Conservation (phyloP, 2,888 invertebrate genomes). For the Dicyrtoma fusca region DNA sequence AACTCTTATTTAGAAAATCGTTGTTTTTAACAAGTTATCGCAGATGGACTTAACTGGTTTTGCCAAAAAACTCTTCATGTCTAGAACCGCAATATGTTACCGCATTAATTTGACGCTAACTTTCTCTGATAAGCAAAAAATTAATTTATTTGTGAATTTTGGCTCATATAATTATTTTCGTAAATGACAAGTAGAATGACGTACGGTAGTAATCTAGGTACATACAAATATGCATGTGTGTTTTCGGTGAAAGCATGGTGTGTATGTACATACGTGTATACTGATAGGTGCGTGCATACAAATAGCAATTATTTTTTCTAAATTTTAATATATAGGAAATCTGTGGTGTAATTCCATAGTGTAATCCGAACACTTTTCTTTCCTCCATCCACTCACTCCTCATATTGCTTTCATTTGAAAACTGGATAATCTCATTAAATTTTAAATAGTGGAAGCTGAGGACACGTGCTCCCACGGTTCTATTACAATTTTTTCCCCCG, state of each 20-base stretch:
- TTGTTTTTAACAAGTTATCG: too few relatives aligned
- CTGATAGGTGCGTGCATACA: neutral
- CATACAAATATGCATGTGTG: neutral
- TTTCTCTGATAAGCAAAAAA: too few relatives aligned
- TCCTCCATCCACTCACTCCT: neutral
- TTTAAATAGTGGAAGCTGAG: slow-evolving; percentile 12
- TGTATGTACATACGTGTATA: too few relatives aligned
- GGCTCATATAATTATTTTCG: too few relatives aligned
- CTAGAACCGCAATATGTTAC: neutral
- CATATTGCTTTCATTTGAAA: slow-evolving; percentile 18
- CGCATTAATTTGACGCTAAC: neutral
- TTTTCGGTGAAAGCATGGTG: neutral
- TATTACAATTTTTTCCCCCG: slow-evolving; percentile 7
- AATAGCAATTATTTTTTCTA: too few relatives aligned
- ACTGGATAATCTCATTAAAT: slow-evolving; percentile 37
- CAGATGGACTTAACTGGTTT: too few relatives aligned
- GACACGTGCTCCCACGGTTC: neutral
- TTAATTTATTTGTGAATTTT: too few relatives aligned
- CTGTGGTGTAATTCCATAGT: too few relatives aligned
- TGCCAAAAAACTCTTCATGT: too few relatives aligned
- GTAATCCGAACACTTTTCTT: too few relatives aligned
- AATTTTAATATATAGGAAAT: too few relatives aligned
- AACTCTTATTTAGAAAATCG: too few relatives aligned
- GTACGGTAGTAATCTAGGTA: neutral
- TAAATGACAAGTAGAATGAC: neutral